A percentile compares a stretch with the other conserved stretches of the same genome.
phyloP scores from a whole-genome alignment of 2,113 vertebrate genomes.

The Phycodurus eques region DNA sequence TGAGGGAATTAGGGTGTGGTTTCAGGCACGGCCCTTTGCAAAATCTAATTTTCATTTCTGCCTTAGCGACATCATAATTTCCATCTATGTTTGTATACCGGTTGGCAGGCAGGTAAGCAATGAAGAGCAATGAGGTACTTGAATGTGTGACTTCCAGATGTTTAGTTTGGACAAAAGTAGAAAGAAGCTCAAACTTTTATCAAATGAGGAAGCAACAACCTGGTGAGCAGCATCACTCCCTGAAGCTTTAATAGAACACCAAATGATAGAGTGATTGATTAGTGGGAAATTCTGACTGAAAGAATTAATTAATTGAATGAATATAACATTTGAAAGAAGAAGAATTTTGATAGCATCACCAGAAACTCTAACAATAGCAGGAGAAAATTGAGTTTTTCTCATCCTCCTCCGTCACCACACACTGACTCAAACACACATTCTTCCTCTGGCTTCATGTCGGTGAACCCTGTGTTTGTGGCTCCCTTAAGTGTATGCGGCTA shows the following conservation, averaged over 20 bases:
- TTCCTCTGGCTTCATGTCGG: slow-evolving; percentile 59
- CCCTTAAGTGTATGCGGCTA: slow-evolving; percentile 42
- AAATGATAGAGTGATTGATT: slow-evolving; percentile 27
- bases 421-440: slow-evolving; percentile 48
- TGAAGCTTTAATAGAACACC: slow-evolving; percentile 27
- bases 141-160: slow-evolving; percentile 7
- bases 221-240: slow-evolving; percentile 37
- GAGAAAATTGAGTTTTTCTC: slow-evolving; percentile 37
- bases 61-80: background rate
- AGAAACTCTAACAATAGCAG: slow-evolving; percentile 35
- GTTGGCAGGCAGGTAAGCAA: background rate
- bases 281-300: slow-evolving; percentile 7
- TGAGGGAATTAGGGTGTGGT: background rate
- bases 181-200: slow-evolving; percentile 26
- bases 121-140: background rate
- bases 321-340: slow-evolving; percentile 13
- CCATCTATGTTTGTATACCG: background rate
- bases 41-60: background rate
- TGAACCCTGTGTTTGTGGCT: slow-evolving; percentile 66
- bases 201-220: slow-evolving; percentile 46
- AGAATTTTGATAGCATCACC: slow-evolving; percentile 44
- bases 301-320: slow-evolving; percentile 34
- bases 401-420: slow-evolving; percentile 52
- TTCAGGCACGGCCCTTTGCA: background rate
- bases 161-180: slow-evolving; percentile 17